These are phyloP conservation scores for Xestoiulus laeticollis DNA, from an alignment of 2,888 invertebrate genomes.

Conservation along the genomic window DNA sequence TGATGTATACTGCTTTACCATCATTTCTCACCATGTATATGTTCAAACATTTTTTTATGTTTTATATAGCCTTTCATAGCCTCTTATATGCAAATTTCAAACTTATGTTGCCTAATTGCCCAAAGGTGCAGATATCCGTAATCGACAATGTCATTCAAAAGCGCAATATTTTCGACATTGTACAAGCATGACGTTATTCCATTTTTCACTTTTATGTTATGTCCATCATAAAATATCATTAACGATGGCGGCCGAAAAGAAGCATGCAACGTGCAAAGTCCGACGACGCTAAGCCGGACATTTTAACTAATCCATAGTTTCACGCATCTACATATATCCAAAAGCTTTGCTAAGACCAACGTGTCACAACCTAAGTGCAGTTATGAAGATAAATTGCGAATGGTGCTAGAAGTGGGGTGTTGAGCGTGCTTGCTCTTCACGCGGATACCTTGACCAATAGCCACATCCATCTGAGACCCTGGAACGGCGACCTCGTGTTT, in stretches of 20 bases:
- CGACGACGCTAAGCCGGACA: neutral
- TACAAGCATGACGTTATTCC: neutral
- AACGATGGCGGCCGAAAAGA: neutral
- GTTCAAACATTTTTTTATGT: too few species aligned
- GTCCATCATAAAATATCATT: neutral
- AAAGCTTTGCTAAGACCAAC: conserved; percentile 28
- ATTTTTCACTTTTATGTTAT: neutral
- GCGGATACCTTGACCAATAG: neutral
- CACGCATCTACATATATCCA: conserved; percentile 7
- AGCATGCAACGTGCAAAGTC: neutral
- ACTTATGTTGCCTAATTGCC: neutral
- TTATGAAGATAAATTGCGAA: conserved; percentile 47
- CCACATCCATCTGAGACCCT: conserved; percentile 36
- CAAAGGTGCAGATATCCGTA: too few species aligned
- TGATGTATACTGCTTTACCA: too few species aligned
- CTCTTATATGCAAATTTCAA: neutral
- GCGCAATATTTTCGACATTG: too few species aligned
- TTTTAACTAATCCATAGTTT: conserved; percentile 25
- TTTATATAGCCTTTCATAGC: too few species aligned
- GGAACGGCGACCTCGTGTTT: conserved; percentile 48
- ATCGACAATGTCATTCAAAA: too few species aligned
- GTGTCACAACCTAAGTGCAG: conserved; percentile 35
- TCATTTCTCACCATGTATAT: too few species aligned
- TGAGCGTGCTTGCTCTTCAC: neutral
- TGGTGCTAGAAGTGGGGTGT: neutral